Evolutionary conservation across 2,888 invertebrate genomes (phyloP).

Genomic region (Aphidius colemani): DNA sequence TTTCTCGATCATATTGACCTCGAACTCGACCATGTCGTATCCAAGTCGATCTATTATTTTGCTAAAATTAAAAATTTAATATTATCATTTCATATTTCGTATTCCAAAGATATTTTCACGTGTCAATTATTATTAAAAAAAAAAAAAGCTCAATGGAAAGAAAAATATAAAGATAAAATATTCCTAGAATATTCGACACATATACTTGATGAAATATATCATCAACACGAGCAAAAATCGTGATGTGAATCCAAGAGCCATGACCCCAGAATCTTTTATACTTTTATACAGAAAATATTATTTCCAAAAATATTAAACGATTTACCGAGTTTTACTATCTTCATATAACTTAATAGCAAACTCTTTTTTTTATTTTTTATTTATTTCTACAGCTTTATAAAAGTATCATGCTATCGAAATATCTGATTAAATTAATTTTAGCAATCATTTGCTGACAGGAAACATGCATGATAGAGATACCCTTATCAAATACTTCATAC

Average conservation of each 20-base stretch:
- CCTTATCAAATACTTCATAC: conserved; percentile 39
- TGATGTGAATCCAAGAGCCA: conserved; percentile 1
- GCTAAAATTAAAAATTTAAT: conserved; percentile 21
- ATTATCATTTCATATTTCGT: too few species aligned
- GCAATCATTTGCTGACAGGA: conserved; percentile 40
- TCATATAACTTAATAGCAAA: conserved; percentile 24
- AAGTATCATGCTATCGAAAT: too few species aligned
- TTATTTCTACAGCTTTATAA: conserved; percentile 38
- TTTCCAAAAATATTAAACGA: conserved; percentile 7
- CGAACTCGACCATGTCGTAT: conserved; percentile 17
- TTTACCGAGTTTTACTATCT: conserved; percentile 25
- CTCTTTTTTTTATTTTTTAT: conserved; percentile 40
- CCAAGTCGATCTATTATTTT: conserved; percentile 33
- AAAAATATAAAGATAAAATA: not conserved
- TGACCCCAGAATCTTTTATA: not conserved
- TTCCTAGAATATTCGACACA: conserved; percentile 14
- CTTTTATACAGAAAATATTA: not conserved
- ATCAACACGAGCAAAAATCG: conserved; percentile 27
- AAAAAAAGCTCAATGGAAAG: too few species aligned
- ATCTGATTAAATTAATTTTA: conserved; percentile 22
- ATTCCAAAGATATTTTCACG: too few species aligned
- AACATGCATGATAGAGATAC: conserved; percentile 38
- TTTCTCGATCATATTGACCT: conserved; percentile 4
- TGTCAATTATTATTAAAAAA: too few species aligned
- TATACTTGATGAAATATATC: conserved; percentile 15